Conservation (phyloP, 2,888 invertebrate genomes). For the Eutolmus rufibarbis region DNA sequence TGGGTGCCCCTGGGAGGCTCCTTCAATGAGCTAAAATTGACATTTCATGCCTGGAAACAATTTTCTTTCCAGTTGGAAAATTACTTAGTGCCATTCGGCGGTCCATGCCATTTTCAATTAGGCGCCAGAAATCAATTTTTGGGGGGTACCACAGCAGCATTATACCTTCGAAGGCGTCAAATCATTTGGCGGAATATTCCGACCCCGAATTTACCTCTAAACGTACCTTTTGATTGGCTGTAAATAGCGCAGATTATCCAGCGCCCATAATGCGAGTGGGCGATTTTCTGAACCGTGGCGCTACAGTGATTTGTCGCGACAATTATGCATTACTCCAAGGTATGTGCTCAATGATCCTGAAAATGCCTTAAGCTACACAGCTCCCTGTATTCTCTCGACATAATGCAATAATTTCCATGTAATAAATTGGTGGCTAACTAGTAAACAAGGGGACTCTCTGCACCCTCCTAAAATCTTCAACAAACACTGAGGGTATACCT, state of each 20-base stretch:
- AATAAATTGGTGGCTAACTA: conserved; percentile 43
- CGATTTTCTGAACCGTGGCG: background rate
- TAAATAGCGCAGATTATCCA: background rate
- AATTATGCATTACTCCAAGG: conserved; percentile 24
- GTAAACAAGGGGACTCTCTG: background rate
- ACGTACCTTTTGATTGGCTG: background rate
- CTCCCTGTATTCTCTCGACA: background rate
- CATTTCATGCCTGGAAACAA: conserved; percentile 63
- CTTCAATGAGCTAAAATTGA: conserved; percentile 55
- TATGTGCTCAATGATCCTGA: conserved; percentile 39
- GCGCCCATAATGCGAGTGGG: background rate
- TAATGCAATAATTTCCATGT: conserved; percentile 39
- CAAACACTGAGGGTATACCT: background rate
- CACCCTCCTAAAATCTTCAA: background rate
- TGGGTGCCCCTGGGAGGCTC: background rate
- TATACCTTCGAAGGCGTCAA: background rate
- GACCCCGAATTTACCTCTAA: background rate
- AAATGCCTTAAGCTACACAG: conserved; percentile 26
- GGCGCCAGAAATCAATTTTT: conserved; percentile 18
- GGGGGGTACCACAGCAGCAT: background rate
- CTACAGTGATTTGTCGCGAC: background rate
- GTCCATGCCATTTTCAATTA: conserved; percentile 15
- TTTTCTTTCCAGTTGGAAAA: conserved; percentile 51
- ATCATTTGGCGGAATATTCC: background rate
- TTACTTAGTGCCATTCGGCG: background rate